A percentile compares a stretch with the other conserved stretches of the same genome.
Conservation (phyloP, 2,113 vertebrate species). For the Onychorhynchus coronatus region DNA sequence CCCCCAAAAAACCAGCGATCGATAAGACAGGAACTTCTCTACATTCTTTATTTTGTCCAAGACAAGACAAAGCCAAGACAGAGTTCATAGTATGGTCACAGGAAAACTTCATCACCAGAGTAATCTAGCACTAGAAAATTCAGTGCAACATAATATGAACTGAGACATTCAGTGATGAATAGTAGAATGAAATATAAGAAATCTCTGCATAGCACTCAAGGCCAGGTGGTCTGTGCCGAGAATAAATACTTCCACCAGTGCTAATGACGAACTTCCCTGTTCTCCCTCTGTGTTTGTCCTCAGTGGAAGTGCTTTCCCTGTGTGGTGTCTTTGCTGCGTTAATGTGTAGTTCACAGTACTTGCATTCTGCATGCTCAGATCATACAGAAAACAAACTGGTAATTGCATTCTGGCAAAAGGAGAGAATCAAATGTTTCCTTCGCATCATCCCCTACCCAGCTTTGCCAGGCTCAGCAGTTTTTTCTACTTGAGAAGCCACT, state of each 20-base stretch:
- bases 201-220: neutral
- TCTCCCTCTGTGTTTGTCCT: neutral
- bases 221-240: neutral
- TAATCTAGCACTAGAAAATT: neutral
- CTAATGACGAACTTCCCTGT: neutral
- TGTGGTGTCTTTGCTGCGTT: neutral
- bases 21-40: neutral
- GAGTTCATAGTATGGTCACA: neutral
- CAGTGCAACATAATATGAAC: neutral
- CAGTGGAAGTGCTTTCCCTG: neutral
- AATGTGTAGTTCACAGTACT: neutral
- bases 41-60: neutral
- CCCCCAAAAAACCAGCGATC: neutral
- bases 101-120: neutral
- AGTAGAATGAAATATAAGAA: neutral
- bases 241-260: neutral
- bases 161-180: neutral
- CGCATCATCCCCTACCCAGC: neutral
- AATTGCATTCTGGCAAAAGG: neutral
- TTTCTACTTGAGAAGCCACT: neutral
- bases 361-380: neutral
- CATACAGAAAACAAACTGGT: neutral
- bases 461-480: neutral
- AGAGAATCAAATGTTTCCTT: neutral
- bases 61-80: neutral